Evolutionary conservation across 53 echinoderm and acorn worm species (phyloP).

Genomic region (Holothuria scabra): DNA sequence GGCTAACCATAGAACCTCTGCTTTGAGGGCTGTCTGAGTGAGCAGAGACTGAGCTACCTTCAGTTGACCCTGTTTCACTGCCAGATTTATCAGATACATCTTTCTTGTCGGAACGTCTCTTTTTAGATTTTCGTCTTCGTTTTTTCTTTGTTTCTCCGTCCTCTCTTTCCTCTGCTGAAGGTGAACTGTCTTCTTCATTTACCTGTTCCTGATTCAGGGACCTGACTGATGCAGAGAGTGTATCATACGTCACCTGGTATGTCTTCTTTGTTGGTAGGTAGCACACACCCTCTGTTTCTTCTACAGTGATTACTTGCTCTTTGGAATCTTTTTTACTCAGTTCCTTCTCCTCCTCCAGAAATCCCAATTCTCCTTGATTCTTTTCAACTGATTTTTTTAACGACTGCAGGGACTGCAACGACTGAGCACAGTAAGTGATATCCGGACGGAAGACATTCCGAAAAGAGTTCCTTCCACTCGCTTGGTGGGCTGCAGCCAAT

Average conservation of each 20-base stretch:
- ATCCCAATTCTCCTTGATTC: not conserved
- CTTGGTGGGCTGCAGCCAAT: constrained; percentile 53
- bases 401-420: constrained; percentile 30
- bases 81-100: not conserved
- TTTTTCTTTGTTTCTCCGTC: not conserved
- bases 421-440: constrained; percentile 86
- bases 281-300: constrained; percentile 84
- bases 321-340: constrained; percentile 78
- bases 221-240: not conserved
- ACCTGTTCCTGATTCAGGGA: not conserved
- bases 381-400: not conserved
- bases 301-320: constrained; percentile 64
- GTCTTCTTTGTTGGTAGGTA: constrained; percentile 66
- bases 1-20: too few species aligned
- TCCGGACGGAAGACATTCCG: constrained; percentile 95
- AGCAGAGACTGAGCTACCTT: not conserved
- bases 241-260: constrained; percentile 45
- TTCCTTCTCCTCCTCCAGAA: constrained; percentile 56
- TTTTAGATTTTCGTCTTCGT: constrained; percentile 1
- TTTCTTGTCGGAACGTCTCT: not conserved
- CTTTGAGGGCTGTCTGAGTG: too few species aligned
- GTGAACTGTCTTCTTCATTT: not conserved
- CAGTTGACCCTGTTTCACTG: not conserved
- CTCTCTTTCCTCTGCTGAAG: not conserved
- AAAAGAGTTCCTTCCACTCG: constrained; percentile 84